These are phyloP conservation scores for Artibeus jamaicensis DNA, from an alignment of 2,797 vertebrate genomes.

Conservation along the genomic window DNA sequence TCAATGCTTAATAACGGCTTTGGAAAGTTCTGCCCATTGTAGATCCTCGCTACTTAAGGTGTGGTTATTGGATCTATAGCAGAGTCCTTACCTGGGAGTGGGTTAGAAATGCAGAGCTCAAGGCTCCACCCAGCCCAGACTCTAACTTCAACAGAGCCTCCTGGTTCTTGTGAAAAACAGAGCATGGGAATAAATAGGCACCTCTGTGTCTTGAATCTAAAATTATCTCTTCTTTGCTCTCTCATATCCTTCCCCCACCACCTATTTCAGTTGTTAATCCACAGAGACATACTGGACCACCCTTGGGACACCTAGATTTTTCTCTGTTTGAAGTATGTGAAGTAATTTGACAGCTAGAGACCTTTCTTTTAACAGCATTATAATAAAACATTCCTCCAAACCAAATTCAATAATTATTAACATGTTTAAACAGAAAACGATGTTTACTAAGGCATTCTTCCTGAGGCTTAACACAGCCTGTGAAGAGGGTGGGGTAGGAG, in stretches of 20 bases:
- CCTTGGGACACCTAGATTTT: slow-evolving; percentile 49
- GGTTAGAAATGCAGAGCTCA: not conserved
- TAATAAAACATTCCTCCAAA: slow-evolving; percentile 72
- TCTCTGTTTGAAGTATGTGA: slow-evolving; percentile 27
- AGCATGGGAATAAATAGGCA: not conserved
- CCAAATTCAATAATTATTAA: slow-evolving; percentile 76
- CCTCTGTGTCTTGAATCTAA: not conserved
- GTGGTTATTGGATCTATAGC: fast-evolving
- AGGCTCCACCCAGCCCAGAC: not conserved
- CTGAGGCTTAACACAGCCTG: slow-evolving; percentile 68
- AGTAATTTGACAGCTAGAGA: slow-evolving; percentile 64
- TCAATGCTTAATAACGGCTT: not conserved
- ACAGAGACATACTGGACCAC: not conserved
- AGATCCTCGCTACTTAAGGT: not conserved
- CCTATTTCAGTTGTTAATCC: not conserved
- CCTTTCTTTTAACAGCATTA: slow-evolving; percentile 70
- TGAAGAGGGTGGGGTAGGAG: slow-evolving; percentile 15
- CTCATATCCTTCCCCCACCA: not conserved
- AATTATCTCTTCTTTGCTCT: not conserved
- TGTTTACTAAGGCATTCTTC: slow-evolving; percentile 76
- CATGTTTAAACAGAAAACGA: slow-evolving; percentile 75
- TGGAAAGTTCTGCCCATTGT: not conserved
- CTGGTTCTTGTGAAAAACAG: not conserved
- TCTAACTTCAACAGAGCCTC: not conserved
- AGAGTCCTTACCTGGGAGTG: fast-evolving